phyloP scores from a whole-genome alignment of 37 sponge, comb jelly and placozoan species.

The Haliclona indistincta region DNA sequence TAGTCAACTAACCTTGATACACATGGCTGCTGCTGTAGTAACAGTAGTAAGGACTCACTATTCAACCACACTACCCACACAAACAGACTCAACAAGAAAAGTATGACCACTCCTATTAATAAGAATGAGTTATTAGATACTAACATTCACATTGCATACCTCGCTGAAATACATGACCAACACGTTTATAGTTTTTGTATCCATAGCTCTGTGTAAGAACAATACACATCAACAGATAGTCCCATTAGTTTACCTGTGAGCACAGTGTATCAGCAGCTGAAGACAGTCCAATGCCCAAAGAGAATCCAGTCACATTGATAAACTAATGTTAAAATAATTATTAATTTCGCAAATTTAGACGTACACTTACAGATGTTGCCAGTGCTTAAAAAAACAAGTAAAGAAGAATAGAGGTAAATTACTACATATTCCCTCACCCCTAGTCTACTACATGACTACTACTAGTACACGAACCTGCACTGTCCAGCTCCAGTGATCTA shows the following conservation, averaged over 20 bases:
- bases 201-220: constrained; percentile 49
- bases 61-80: not conserved
- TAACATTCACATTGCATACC: constrained; percentile 24
- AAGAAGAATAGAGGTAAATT: too few relatives aligned
- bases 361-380: too few relatives aligned
- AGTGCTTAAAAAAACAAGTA: too few relatives aligned
- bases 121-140: not conserved
- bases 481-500: constrained; percentile 22
- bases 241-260: constrained; percentile 62
- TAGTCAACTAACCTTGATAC: constrained; percentile 16
- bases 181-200: constrained; percentile 59
- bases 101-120: not conserved
- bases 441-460: too few relatives aligned
- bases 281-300: constrained; percentile 37
- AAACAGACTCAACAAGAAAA: not conserved
- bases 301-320: constrained; percentile 34
- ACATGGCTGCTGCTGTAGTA: constrained; percentile 56
- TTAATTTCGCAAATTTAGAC: too few relatives aligned
- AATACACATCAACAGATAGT: too few relatives aligned
- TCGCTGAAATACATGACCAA: constrained; percentile 60
- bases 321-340: constrained; percentile 45
- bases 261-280: constrained; percentile 55
- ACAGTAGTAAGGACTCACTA: constrained; percentile 56
- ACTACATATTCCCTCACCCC: too few relatives aligned
- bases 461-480: too few relatives aligned